Conservation (phyloP, 2,797 vertebrate genomes). For the Petrocephalus sullivani region DNA sequence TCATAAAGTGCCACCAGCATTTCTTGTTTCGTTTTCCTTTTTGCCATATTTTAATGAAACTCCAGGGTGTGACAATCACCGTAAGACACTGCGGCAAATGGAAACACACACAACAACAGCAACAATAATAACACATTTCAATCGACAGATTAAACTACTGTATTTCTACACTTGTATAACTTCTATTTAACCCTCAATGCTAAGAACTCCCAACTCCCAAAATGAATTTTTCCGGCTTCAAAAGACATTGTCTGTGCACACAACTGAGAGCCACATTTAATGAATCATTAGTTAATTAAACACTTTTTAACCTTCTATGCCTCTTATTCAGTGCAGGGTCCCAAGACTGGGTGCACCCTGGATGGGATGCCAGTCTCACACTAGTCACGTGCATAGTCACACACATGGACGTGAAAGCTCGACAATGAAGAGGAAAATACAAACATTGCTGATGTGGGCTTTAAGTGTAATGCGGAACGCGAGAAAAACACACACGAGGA, state of each 20-base stretch:
- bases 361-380: neutral
- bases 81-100: constrained; percentile 16
- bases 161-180: neutral
- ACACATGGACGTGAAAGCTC: neutral
- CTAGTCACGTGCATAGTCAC: neutral
- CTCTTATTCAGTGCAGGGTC: neutral
- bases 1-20: neutral
- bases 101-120: constrained; percentile 19
- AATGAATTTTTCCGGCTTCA: neutral
- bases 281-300: neutral
- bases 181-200: neutral
- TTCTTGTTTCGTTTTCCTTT: neutral
- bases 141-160: constrained; percentile 21
- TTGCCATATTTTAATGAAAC: constrained; percentile 25
- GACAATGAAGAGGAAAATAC: neutral
- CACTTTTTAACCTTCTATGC: neutral
- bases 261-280: neutral
- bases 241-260: neutral
- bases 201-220: neutral
- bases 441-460: neutral
- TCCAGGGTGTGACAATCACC: constrained; percentile 25
- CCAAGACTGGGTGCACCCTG: neutral
- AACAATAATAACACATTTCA: constrained; percentile 29
- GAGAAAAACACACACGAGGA: neutral
- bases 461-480: neutral